Conservation (phyloP, 2,888 invertebrate species). For the Drosophila melanocephala region DNA sequence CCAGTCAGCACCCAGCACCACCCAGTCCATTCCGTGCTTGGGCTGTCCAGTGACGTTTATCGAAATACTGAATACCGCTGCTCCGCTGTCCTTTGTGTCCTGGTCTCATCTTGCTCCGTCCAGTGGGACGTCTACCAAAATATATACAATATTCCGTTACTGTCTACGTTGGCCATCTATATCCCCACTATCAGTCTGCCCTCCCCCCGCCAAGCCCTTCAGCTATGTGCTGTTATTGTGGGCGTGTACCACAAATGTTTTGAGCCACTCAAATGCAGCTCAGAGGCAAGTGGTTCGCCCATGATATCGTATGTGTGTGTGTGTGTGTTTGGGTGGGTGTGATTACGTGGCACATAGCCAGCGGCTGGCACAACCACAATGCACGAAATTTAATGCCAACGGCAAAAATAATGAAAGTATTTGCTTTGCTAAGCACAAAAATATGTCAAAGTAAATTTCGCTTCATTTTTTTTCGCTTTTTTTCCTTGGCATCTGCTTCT, state of each 20-base stretch:
- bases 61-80: conserved; percentile 46
- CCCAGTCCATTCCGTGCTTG: conserved; percentile 2
- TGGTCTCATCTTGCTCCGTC: not conserved
- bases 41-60: conserved; percentile 45
- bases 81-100: conserved; percentile 14
- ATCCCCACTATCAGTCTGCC: not conserved
- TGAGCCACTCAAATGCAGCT: conserved; percentile 79
- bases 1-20: not conserved
- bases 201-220: not conserved
- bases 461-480: conserved; percentile 65
- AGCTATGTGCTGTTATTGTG: conserved; percentile 26
- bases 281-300: conserved; percentile 51
- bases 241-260: conserved; percentile 76
- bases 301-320: not conserved
- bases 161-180: conserved; percentile 51
- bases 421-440: conserved; percentile 83
- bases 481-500: conserved; percentile 15
- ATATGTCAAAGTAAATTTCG: conserved; percentile 83
- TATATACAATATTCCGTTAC: conserved; percentile 38
- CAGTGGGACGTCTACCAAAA: conserved; percentile 8
- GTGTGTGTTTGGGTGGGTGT: conserved; percentile 31
- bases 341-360: conserved; percentile 52
- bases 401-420: conserved; percentile 83
- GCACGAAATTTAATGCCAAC: conserved; percentile 79
- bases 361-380: conserved; percentile 64